Conservation (phyloP, 2,888 invertebrate species). For the Idaea straminata region DNA sequence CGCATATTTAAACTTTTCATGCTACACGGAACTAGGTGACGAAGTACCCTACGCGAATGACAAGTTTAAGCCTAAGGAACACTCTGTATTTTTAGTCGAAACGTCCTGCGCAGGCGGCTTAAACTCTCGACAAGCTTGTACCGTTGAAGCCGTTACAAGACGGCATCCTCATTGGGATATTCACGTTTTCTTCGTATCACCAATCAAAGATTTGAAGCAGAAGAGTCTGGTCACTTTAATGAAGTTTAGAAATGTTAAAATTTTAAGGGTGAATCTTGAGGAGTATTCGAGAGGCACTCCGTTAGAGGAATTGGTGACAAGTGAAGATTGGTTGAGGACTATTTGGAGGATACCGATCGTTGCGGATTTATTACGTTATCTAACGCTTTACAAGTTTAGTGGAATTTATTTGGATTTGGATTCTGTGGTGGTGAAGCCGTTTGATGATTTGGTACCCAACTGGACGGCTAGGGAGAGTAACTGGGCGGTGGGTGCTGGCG, state of each 20-base stretch:
- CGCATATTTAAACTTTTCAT: neutral
- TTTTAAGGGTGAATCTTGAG: conserved; percentile 71
- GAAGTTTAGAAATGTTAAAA: conserved; percentile 71
- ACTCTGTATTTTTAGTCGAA: conserved; percentile 82
- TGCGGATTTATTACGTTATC: conserved; percentile 83
- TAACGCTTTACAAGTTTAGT: conserved; percentile 87
- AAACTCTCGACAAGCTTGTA: conserved; percentile 39
- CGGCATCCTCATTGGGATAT: conserved; percentile 51
- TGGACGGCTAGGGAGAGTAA: conserved; percentile 83
- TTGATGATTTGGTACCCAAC: conserved; percentile 78
- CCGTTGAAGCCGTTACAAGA: conserved; percentile 33
- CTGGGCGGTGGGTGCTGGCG: conserved; percentile 82
- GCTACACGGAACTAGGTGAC: neutral
- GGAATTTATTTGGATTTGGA: conserved; percentile 89
- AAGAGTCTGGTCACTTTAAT: conserved; percentile 9
- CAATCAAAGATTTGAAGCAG: conserved; percentile 16
- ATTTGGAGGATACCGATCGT: conserved; percentile 82
- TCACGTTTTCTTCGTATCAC: conserved; percentile 51
- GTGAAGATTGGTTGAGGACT: conserved; percentile 64
- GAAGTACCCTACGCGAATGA: neutral
- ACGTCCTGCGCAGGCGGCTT: conserved; percentile 79
- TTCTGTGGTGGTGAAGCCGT: conserved; percentile 82
- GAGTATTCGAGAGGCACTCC: conserved; percentile 79
- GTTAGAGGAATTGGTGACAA: conserved; percentile 73
- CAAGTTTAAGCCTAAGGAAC: neutral